Evolutionary conservation across 1,140 invertebrate species (phyloP).

Genomic region (Rhyacophila brunnea): DNA sequence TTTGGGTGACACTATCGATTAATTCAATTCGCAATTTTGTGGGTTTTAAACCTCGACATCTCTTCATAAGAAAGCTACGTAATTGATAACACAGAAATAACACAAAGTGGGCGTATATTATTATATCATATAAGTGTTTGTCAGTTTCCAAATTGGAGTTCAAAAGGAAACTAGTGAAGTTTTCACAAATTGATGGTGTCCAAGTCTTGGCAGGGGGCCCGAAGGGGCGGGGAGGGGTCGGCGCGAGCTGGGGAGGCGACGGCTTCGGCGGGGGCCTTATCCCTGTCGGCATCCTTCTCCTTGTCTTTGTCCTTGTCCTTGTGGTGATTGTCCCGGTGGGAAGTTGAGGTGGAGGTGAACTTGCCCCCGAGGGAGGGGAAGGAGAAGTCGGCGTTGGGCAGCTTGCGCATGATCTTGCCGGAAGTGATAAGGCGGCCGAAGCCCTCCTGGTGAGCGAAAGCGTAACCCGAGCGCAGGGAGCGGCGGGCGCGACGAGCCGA

Average conservation of each 20-base stretch:
- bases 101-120: too few species aligned
- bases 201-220: constrained; percentile 61
- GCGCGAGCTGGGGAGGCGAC: constrained; percentile 42
- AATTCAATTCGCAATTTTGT: too few species aligned
- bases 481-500: constrained; percentile 82
- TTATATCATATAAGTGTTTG: neutral
- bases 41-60: too few species aligned
- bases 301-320: constrained; percentile 38
- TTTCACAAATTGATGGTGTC: constrained; percentile 64
- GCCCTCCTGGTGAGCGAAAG: constrained; percentile 96
- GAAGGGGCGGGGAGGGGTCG: constrained; percentile 45
- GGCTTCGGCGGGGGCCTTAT: constrained; percentile 34
- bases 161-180: neutral
- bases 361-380: constrained; percentile 51
- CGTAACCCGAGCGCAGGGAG: constrained; percentile 94
- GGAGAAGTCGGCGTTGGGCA: constrained; percentile 65
- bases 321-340: too few species aligned
- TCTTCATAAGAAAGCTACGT: too few species aligned
- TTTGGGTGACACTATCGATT: too few species aligned
- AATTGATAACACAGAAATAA: too few species aligned
- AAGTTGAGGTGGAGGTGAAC: constrained; percentile 41
- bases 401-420: constrained; percentile 93
- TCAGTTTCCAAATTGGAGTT: neutral
- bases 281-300: constrained; percentile 40
- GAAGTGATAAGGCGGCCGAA: constrained; percentile 97